These are phyloP conservation scores for Ispidina lecontei DNA, from an alignment of 2,797 vertebrate species.

Conservation along the genomic window DNA sequence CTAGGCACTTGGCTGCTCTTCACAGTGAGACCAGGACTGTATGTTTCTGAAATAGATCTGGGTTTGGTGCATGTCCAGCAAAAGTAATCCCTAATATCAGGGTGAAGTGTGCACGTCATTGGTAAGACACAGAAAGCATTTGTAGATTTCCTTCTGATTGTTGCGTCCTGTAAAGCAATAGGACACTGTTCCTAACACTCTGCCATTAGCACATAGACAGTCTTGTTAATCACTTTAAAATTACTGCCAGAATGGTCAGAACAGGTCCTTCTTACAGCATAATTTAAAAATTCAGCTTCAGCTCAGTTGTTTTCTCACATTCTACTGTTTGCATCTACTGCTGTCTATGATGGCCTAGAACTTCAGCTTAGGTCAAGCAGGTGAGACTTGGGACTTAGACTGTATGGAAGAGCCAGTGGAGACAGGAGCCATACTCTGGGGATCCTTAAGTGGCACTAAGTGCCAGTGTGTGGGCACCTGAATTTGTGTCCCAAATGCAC, in stretches of 20 bases:
- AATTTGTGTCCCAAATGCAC: not conserved
- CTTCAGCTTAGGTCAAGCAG: not conserved
- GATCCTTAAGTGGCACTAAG: not conserved
- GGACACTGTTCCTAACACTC: not conserved
- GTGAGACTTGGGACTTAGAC: not conserved
- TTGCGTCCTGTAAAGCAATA: not conserved
- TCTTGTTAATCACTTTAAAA: not conserved
- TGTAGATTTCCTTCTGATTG: not conserved
- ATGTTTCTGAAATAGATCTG: not conserved
- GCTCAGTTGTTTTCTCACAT: not conserved
- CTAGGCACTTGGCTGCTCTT: not conserved
- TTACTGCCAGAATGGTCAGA: not conserved
- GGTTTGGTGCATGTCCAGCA: not conserved
- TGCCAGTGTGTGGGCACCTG: not conserved
- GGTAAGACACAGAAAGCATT: not conserved
- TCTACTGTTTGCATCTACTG: not conserved
- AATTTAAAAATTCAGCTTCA: not conserved
- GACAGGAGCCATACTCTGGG: not conserved
- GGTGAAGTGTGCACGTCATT: not conserved
- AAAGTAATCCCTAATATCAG: not conserved
- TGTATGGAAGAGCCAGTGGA: not conserved
- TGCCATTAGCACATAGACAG: not conserved
- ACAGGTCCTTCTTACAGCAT: not conserved
- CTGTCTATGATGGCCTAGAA: not conserved
- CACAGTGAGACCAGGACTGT: not conserved